phyloP scores from a whole-genome alignment of 35 echinoderm and acorn worm species.

The Apostichopus parvimensis region DNA sequence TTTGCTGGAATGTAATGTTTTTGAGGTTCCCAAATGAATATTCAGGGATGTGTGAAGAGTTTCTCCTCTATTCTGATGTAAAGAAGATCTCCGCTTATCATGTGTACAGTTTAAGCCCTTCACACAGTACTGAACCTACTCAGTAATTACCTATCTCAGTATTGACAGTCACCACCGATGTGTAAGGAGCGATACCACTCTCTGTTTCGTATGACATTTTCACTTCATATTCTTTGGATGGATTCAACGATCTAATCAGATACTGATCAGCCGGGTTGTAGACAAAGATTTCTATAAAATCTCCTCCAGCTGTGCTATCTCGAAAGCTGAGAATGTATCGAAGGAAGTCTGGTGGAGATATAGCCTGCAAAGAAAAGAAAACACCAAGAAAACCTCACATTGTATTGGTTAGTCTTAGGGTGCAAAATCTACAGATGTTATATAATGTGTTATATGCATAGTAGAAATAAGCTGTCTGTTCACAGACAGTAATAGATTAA shows the following conservation, averaged over 20 bases:
- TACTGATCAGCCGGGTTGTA: conserved; percentile 6
- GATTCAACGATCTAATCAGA: conserved; percentile 44
- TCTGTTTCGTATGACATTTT: conserved; percentile 66
- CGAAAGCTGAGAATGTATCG: conserved; percentile 59
- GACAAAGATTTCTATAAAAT: conserved; percentile 30
- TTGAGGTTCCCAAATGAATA: too few relatives aligned
- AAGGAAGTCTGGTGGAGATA: conserved; percentile 51
- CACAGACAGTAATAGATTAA: too few relatives aligned
- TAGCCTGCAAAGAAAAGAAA: conserved; percentile 27
- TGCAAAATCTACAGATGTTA: too few relatives aligned
- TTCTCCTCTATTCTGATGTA: too few relatives aligned
- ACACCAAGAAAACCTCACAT: not conserved
- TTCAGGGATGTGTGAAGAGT: too few relatives aligned
- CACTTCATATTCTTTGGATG: conserved; percentile 55
- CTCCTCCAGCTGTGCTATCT: not conserved
- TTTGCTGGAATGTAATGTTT: too few relatives aligned
- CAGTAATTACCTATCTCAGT: not conserved
- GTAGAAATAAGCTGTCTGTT: too few relatives aligned
- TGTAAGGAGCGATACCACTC: conserved; percentile 61
- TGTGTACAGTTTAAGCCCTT: too few relatives aligned
- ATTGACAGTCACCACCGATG: not conserved
- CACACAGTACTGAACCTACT: too few relatives aligned
- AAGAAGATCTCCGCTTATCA: too few relatives aligned
- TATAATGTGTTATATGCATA: too few relatives aligned
- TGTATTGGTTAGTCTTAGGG: not conserved